A percentile compares a stretch with the other conserved stretches of the same genome.
Conservation (phyloP, 2,888 invertebrate species). For the Scaptodrosophila latifasciaeformis region DNA sequence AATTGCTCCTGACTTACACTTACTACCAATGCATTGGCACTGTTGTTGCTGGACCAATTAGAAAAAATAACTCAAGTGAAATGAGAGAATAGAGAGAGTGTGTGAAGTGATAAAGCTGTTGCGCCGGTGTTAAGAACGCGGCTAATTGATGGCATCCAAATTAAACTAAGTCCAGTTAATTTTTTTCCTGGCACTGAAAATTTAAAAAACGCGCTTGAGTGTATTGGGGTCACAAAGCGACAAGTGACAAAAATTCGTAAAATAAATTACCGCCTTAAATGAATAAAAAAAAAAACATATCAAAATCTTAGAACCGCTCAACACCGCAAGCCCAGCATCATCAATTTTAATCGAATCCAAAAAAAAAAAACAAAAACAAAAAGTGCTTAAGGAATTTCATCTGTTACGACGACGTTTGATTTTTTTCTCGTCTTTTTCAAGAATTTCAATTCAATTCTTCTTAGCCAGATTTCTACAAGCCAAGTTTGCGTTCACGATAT, state of each 20-base stretch:
- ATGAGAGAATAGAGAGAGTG: too few species aligned
- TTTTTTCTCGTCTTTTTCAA: neutral
- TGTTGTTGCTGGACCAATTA: conserved; percentile 44
- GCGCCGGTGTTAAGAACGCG: conserved; percentile 39
- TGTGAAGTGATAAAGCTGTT: too few species aligned
- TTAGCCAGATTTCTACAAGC: too few species aligned
- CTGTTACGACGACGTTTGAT: conserved; percentile 4
- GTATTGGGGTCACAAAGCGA: too few species aligned
- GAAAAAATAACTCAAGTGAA: conserved; percentile 24
- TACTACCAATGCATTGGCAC: too few species aligned
- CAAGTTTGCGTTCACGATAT: too few species aligned
- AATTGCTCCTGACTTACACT: too few species aligned
- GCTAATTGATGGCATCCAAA: conserved; percentile 39
- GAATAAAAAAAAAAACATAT: neutral
- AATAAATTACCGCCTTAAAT: conserved; percentile 41
- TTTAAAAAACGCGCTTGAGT: neutral
- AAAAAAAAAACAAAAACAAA: conserved; percentile 18
- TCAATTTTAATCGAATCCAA: neutral
- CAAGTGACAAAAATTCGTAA: conserved; percentile 39
- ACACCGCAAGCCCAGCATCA: too few species aligned
- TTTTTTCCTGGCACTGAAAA: conserved; percentile 34
- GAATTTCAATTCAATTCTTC: conserved; percentile 12
- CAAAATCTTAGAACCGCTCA: too few species aligned
- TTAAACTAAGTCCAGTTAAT: too few species aligned
- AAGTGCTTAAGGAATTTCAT: conserved; percentile 18